These are phyloP conservation scores for Perizoma flavofasciatum DNA, from an alignment of 2,888 invertebrate species.

Conservation along the genomic window DNA sequence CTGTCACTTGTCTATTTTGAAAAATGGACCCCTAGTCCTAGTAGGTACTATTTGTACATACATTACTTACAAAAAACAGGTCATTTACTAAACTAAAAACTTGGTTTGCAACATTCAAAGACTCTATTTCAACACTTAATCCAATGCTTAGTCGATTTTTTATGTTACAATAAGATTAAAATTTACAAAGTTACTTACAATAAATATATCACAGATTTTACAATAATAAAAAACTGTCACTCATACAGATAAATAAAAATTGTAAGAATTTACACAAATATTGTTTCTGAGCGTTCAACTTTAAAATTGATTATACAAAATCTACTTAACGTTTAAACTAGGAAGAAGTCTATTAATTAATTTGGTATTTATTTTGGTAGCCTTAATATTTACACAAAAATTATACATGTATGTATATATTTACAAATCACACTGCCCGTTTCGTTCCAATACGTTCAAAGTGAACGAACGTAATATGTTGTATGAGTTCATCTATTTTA, in stretches of 20 bases:
- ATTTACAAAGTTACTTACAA: conserved; percentile 78
- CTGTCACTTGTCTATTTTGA: too few relatives aligned
- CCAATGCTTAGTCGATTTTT: conserved; percentile 49
- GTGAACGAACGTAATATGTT: too few relatives aligned
- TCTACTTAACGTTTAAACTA: conserved; percentile 65
- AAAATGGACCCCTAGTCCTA: too few relatives aligned
- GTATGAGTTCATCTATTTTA: too few relatives aligned
- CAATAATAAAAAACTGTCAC: conserved; percentile 66
- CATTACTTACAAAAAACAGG: neutral
- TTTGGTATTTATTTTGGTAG: conserved; percentile 38
- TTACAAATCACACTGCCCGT: conserved; percentile 28
- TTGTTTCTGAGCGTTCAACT: conserved; percentile 32
- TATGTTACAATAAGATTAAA: conserved; percentile 53
- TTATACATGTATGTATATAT: conserved; percentile 55
- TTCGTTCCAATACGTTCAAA: neutral
- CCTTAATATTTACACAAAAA: conserved; percentile 63
- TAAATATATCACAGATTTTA: conserved; percentile 84
- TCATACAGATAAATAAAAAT: conserved; percentile 41
- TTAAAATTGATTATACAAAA: conserved; percentile 55
- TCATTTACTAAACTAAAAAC: neutral
- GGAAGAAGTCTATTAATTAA: conserved; percentile 64
- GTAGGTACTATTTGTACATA: too few relatives aligned
- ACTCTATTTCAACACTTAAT: conserved; percentile 39
- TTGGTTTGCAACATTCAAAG: conserved; percentile 23
- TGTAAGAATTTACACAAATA: conserved; percentile 18